Evolutionary conservation across 2,888 invertebrate species (phyloP).

Genomic region (Euspilapteryx auroguttella): DNA sequence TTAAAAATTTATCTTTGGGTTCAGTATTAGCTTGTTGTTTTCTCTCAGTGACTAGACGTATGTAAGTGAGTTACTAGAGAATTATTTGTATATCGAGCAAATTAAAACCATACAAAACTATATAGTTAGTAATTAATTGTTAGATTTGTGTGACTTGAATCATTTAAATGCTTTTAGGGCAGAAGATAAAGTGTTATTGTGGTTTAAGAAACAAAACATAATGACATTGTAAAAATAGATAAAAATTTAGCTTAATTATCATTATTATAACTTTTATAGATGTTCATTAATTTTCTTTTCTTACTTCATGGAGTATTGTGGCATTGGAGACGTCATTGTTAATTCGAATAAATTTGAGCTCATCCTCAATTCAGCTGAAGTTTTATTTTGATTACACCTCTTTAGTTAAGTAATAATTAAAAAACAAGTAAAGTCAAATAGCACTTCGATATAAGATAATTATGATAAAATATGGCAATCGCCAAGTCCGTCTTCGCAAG

Average conservation of each 20-base stretch:
- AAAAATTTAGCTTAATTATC: slow-evolving; percentile 60
- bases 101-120: slow-evolving; percentile 51
- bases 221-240: slow-evolving; percentile 62
- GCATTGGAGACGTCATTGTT: slow-evolving; percentile 60
- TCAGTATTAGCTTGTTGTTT: slow-evolving; percentile 54
- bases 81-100: slow-evolving; percentile 59
- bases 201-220: slow-evolving; percentile 55
- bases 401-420: too few relatives aligned
- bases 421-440: too few relatives aligned
- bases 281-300: slow-evolving; percentile 58
- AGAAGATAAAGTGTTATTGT: slow-evolving; percentile 55
- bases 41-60: slow-evolving; percentile 26
- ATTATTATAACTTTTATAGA: slow-evolving; percentile 62
- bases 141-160: slow-evolving; percentile 61
- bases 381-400: too few relatives aligned
- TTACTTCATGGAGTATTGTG: slow-evolving; percentile 60
- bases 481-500: too few relatives aligned
- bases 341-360: slow-evolving; percentile 60
- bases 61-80: slow-evolving; percentile 31
- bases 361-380: too few relatives aligned
- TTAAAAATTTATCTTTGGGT: slow-evolving; percentile 49
- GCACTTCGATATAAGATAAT: too few relatives aligned
- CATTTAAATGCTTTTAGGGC: slow-evolving; percentile 60
- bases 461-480: too few relatives aligned
- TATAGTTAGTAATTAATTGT: slow-evolving; percentile 60